Evolutionary conservation across 2,797 vertebrate species (phyloP).

Genomic region (Emydoidea blandingii): DNA sequence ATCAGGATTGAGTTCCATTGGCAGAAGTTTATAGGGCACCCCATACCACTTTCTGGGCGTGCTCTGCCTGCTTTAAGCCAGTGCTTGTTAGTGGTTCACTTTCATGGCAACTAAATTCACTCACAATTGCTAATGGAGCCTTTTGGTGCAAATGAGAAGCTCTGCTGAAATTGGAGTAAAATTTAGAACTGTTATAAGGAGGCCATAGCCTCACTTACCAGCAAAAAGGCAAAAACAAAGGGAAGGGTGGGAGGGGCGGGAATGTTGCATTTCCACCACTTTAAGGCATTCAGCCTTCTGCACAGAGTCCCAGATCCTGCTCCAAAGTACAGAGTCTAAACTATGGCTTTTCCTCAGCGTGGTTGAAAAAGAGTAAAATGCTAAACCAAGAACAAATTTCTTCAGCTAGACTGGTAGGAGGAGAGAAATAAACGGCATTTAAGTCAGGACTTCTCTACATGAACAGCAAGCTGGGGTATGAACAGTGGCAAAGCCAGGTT

Average conservation of each 20-base stretch:
- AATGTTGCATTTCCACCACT: not conserved
- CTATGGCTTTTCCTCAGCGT: not conserved
- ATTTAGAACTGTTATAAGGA: not conserved
- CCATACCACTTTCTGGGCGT: not conserved
- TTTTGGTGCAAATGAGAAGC: not conserved
- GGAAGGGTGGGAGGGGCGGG: not conserved
- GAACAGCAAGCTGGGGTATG: not conserved
- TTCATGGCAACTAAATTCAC: not conserved
- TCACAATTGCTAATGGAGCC: not conserved
- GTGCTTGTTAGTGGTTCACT: not conserved
- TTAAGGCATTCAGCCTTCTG: no score
- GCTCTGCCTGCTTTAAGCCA: not conserved
- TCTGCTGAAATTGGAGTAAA: not conserved
- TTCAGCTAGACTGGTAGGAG: not conserved
- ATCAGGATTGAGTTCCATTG: not conserved
- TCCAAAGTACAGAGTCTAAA: not conserved
- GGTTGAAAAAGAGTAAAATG: not conserved
- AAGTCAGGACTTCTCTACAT: not conserved
- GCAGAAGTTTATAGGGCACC: not conserved
- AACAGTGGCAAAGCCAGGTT: no score
- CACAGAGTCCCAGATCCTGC: not conserved
- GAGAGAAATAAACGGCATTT: not conserved
- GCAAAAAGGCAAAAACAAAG: not conserved
- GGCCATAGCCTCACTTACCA: not conserved
- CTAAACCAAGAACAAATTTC: not conserved